Percentiles rank a stretch among this genome's conserved stretches.
Conservation (phyloP, 1,140 invertebrate genomes). For the Drosophila pandora region DNA sequence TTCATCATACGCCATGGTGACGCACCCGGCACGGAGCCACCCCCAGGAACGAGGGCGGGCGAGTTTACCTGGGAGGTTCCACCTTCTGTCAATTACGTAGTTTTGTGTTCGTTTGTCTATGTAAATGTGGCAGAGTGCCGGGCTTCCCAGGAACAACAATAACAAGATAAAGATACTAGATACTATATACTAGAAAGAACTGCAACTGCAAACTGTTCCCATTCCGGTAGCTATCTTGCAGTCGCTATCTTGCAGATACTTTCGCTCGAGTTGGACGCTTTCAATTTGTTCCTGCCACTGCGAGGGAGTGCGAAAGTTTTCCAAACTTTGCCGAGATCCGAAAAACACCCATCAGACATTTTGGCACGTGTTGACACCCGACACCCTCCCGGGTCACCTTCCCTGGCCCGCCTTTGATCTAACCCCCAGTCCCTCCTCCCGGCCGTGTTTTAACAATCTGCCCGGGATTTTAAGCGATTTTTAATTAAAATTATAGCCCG, state of each 20-base stretch:
- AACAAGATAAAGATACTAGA: constrained; percentile 51
- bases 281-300: constrained; percentile 47
- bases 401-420: background rate
- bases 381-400: constrained; percentile 72
- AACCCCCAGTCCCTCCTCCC: background rate
- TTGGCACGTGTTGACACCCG: constrained; percentile 77
- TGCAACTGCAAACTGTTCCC: constrained; percentile 33
- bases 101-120: constrained; percentile 67
- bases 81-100: constrained; percentile 22
- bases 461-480: constrained; percentile 77
- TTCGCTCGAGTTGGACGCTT: constrained; percentile 42
- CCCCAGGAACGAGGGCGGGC: background rate
- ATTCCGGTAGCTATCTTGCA: constrained; percentile 18
- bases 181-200: constrained; percentile 60
- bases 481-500: constrained; percentile 76
- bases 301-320: constrained; percentile 38
- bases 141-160: constrained; percentile 16
- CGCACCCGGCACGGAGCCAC: constrained; percentile 30
- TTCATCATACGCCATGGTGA: constrained; percentile 75
- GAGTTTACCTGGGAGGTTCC: background rate
- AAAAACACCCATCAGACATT: constrained; percentile 47
- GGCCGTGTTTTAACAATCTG: constrained; percentile 21
- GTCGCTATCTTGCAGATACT: constrained; percentile 66
- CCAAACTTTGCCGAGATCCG: constrained; percentile 42
- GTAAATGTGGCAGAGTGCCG: constrained; percentile 61